phyloP scores from a whole-genome alignment of 2,797 vertebrate genomes.

The Heterohyrax brucei region DNA sequence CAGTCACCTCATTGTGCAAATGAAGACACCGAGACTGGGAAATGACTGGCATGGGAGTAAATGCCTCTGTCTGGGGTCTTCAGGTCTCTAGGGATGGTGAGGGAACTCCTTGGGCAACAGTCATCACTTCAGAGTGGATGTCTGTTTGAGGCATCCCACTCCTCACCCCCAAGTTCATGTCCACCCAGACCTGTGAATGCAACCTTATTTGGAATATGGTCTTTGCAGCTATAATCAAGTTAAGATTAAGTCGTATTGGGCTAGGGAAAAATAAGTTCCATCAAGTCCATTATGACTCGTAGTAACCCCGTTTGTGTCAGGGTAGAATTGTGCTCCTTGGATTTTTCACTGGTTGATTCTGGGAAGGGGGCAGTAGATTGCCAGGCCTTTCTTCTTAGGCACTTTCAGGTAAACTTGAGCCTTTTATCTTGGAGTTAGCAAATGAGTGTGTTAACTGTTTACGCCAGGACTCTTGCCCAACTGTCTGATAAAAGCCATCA shows the following conservation, averaged over 20 bases:
- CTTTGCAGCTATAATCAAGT: neutral
- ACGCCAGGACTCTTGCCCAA: neutral
- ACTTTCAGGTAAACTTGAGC: neutral
- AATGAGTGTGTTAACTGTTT: too few species aligned
- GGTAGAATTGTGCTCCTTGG: neutral
- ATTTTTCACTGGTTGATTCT: neutral
- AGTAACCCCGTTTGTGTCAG: neutral
- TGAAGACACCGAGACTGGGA: conserved; percentile 18
- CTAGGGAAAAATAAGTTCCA: neutral
- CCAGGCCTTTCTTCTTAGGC: neutral
- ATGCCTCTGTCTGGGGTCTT: too few species aligned
- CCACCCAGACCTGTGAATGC: neutral
- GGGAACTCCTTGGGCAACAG: neutral
- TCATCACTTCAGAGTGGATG: neutral
- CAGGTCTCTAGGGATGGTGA: neutral
- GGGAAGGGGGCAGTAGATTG: neutral
- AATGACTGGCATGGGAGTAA: neutral
- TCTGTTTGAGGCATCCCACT: neutral
- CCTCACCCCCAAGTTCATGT: neutral
- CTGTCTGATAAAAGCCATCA: neutral
- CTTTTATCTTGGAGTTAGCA: neutral
- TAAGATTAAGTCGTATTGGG: neutral
- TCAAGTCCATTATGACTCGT: neutral
- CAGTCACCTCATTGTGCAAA: neutral
- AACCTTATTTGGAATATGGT: neutral